Percentiles rank a stretch among this genome's conserved stretches.
Evolutionary conservation across 2,113 vertebrate genomes (phyloP).

Genomic region (Melanerpes aurifrons): DNA sequence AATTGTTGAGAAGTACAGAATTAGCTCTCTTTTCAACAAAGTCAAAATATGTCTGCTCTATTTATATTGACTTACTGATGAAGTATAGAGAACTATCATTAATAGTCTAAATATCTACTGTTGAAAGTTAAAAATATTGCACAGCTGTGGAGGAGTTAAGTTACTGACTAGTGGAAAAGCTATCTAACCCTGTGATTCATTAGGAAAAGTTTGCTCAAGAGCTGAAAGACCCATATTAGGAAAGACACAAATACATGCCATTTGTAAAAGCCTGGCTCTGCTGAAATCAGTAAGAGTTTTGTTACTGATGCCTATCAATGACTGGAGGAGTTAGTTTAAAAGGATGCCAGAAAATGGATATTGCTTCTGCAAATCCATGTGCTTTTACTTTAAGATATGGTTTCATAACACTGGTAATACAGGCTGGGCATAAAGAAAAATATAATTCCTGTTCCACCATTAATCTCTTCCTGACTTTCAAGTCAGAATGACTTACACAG

Average conservation of each 20-base stretch:
- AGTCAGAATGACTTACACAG: background rate
- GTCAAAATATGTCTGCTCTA: background rate
- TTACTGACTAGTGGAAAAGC: slow-evolving; percentile 50
- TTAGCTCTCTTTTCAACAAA: background rate
- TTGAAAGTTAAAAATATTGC: slow-evolving; percentile 27
- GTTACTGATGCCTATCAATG: background rate
- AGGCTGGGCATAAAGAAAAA: background rate
- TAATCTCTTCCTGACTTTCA: background rate
- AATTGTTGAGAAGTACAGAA: background rate
- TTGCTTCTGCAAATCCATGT: background rate
- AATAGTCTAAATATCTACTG: slow-evolving; percentile 1
- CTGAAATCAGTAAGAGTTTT: slow-evolving; percentile 25
- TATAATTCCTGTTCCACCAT: background rate
- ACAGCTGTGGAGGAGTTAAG: slow-evolving; percentile 57
- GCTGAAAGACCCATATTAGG: slow-evolving; percentile 54
- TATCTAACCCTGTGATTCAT: slow-evolving; percentile 64
- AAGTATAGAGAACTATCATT: background rate
- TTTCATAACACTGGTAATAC: background rate
- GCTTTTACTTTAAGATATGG: background rate
- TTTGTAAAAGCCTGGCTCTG: slow-evolving; percentile 19
- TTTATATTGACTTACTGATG: background rate
- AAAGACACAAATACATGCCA: slow-evolving; percentile 36
- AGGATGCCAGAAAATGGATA: background rate
- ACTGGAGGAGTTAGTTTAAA: background rate
- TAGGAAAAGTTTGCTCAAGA: slow-evolving; percentile 67